Evolutionary conservation across 2,113 vertebrate species (phyloP).

Genomic region (Egretta garzetta): DNA sequence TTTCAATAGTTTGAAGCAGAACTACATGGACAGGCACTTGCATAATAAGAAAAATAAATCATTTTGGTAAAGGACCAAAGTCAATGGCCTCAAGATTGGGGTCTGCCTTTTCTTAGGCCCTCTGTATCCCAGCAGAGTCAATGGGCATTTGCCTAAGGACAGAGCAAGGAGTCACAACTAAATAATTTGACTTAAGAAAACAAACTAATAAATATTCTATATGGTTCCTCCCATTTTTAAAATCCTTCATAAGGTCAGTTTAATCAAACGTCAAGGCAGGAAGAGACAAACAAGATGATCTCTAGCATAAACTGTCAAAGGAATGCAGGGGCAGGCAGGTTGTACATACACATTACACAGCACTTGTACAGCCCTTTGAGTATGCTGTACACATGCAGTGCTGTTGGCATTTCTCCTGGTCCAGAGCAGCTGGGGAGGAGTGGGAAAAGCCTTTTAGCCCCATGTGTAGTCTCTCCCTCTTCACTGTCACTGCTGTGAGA

Average conservation of each 20-base stretch:
- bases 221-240: neutral
- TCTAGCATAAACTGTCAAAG: neutral
- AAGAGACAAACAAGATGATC: neutral
- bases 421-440: neutral
- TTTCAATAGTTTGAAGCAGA: neutral
- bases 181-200: neutral
- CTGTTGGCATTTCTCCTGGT: neutral
- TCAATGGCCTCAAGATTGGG: neutral
- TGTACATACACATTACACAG: too few species aligned
- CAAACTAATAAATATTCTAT: constrained; percentile 8
- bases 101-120: neutral
- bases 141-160: neutral
- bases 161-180: neutral
- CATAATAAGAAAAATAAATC: neutral
- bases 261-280: neutral
- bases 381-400: neutral
- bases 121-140: neutral
- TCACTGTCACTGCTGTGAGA: neutral
- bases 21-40: neutral
- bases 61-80: neutral
- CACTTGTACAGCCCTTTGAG: neutral
- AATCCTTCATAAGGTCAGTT: neutral
- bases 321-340: neutral
- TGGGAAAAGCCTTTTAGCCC: neutral
- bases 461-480: neutral